Conservation (phyloP, 2,888 invertebrate species). For the Apomyelois bistriatella region DNA sequence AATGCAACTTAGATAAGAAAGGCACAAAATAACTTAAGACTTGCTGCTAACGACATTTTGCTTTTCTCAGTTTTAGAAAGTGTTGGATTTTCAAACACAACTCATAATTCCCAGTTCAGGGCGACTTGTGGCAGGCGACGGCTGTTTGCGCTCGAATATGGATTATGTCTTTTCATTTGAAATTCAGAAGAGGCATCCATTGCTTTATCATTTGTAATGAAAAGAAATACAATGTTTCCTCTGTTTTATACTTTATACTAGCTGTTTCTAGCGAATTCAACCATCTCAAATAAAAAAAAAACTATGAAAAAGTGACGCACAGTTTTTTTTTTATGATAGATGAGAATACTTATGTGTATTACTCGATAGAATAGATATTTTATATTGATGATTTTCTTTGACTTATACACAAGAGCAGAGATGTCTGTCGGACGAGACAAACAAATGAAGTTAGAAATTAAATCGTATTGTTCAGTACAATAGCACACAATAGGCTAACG, state of each 20-base stretch:
- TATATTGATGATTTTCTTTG: too few relatives aligned
- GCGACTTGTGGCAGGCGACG: slow-evolving; percentile 27
- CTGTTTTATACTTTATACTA: too few relatives aligned
- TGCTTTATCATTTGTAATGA: slow-evolving; percentile 45
- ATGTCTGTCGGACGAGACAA: too few relatives aligned
- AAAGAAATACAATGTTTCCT: background rate
- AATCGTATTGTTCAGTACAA: background rate
- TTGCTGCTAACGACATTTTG: slow-evolving; percentile 21
- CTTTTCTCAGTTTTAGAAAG: slow-evolving; percentile 33
- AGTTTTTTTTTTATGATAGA: too few relatives aligned
- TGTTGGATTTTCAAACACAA: slow-evolving; percentile 28
- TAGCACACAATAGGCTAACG: slow-evolving; percentile 17
- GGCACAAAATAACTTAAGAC: slow-evolving; percentile 17
- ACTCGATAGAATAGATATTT: too few relatives aligned
- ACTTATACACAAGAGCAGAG: too few relatives aligned
- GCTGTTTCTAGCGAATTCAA: too few relatives aligned
- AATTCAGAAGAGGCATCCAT: slow-evolving; percentile 53
- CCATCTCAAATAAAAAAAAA: too few relatives aligned
- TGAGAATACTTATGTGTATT: too few relatives aligned
- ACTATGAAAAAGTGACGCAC: too few relatives aligned
- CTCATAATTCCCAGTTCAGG: slow-evolving; percentile 38
- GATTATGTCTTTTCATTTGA: slow-evolving; percentile 56
- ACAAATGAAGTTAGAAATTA: background rate
- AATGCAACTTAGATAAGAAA: slow-evolving; percentile 25
- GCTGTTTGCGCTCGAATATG: slow-evolving; percentile 46